Base-by-base conservation (phyloP, 2,888 invertebrate species). In the Aleiodes leptofemur region DNA sequence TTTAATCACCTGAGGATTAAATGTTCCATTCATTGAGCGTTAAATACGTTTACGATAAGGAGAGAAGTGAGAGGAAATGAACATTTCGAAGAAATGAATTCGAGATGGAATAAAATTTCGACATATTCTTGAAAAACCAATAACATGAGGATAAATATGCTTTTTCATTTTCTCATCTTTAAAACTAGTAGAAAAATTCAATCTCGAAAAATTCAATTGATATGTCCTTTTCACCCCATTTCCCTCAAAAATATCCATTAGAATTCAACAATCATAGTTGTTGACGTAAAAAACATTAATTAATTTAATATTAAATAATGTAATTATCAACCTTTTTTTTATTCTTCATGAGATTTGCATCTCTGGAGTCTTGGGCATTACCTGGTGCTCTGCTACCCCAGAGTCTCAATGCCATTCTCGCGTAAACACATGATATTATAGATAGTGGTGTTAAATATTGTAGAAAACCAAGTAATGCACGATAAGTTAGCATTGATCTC, bases 301-400 rank as follows among this genome's bases (percentile, higher is more conserved):
- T 66, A 66, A 50, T 31, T 43, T 29, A n/a, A 29, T 31, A 59
- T 34, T 69, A 50, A 74, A 50, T n/a, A 31, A n/a, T 23, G 29
- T 29, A n/a, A 69, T 61, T 14, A 64, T 71, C 86, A 88, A 96
- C 96, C 93, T 95, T 96, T 85, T 95, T 95, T 87, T 96, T 96
- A 86, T 96, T 96, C 83, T 92, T 93, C 90, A 95, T 92, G 74
- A 96, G 91, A 73, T 94, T 94, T n/a, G 95, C 94, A 83, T 96
- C 96, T 31, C 96, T 91, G 13, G 92, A 92, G 87, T 95, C 94
- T 83, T 95, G 93, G 0, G 95, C 95, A 84, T 95, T 95, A 5
- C 96, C 96, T 0, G 96, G 96, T 0, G 95, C 94, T 64, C 93
- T 91, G 4, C 94, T 94, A 3, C 95, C 94, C 95, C 96, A 96